Evolutionary conservation across 1,140 invertebrate genomes (phyloP).

Genomic region (Drosophila ercepeae): DNA sequence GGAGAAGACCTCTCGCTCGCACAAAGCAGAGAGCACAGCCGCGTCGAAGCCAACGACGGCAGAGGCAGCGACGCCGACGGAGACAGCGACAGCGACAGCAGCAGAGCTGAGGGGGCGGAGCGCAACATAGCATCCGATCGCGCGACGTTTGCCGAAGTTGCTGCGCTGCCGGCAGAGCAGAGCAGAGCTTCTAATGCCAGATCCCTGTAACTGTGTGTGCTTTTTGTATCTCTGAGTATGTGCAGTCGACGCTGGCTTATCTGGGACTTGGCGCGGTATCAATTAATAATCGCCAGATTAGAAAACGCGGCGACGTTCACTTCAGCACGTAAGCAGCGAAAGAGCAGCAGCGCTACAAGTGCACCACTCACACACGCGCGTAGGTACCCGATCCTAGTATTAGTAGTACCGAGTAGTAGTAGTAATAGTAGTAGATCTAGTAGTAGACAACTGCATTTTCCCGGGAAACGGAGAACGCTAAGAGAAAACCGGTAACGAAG

Average conservation of each 20-base stretch:
- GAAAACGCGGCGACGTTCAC: conserved; percentile 76
- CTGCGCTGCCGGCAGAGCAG: conserved; percentile 10
- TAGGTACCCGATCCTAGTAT: too few relatives aligned
- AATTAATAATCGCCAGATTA: conserved; percentile 78
- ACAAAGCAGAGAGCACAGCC: background rate
- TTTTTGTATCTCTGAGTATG: background rate
- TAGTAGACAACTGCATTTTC: too few relatives aligned
- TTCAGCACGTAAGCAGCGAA: conserved; percentile 62
- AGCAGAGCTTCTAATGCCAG: too few relatives aligned
- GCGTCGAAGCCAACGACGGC: conserved; percentile 5
- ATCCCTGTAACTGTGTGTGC: background rate
- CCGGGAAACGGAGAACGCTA: too few relatives aligned
- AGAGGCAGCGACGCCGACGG: conserved; percentile 5
- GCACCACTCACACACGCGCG: conserved; percentile 50
- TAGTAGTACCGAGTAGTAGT: too few relatives aligned
- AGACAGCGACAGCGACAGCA: conserved; percentile 47
- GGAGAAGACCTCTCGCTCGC: background rate
- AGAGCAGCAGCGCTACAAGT: conserved; percentile 66
- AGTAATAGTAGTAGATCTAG: too few relatives aligned
- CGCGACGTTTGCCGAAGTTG: conserved; percentile 44
- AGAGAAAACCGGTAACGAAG: too few relatives aligned
- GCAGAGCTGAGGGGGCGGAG: conserved; percentile 3
- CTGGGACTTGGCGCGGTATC: conserved; percentile 40
- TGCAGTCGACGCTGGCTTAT: too few relatives aligned
- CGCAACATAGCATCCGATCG: conserved; percentile 14